Percentiles rank a stretch among this genome's conserved stretches.
Conservation (phyloP, 1,140 invertebrate genomes). For the Aphis gossypii region DNA sequence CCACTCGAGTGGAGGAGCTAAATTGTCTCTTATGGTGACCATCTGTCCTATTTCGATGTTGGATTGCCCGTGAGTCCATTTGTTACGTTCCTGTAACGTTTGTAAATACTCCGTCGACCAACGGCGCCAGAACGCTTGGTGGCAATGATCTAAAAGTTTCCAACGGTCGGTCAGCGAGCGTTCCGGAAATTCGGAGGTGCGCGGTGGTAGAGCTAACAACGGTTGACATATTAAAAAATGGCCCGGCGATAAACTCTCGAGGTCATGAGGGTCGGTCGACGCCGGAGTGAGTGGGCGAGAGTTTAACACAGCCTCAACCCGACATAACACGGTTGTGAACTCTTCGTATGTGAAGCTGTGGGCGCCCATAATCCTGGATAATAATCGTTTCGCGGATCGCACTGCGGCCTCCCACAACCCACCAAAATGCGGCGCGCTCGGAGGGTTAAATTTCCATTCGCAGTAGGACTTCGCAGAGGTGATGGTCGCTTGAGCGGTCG, state of each 20-base stretch:
- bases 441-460: constrained; percentile 62
- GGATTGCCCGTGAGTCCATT: constrained; percentile 47
- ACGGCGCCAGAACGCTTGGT: constrained; percentile 60
- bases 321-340: constrained; percentile 59
- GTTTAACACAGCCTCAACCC: too few relatives aligned
- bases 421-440: too few relatives aligned
- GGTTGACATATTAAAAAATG: constrained; percentile 62
- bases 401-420: too few relatives aligned
- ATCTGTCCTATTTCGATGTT: not conserved
- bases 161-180: constrained; percentile 61
- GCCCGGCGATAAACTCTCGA: constrained; percentile 60
- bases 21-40: not conserved
- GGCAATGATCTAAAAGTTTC: constrained; percentile 64
- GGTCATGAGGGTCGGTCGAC: not conserved
- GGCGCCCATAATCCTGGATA: constrained; percentile 59
- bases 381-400: too few relatives aligned
- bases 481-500: not conserved
- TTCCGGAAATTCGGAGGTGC: too few relatives aligned
- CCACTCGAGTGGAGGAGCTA: not conserved
- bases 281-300: not conserved
- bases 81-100: constrained; percentile 37
- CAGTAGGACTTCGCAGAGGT: constrained; percentile 29
- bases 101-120: constrained; percentile 56
- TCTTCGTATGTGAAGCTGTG: constrained; percentile 59
- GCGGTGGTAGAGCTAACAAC: constrained; percentile 52